Evolutionary conservation across 2,888 invertebrate species (phyloP).

Genomic region (Idaea straminata): DNA sequence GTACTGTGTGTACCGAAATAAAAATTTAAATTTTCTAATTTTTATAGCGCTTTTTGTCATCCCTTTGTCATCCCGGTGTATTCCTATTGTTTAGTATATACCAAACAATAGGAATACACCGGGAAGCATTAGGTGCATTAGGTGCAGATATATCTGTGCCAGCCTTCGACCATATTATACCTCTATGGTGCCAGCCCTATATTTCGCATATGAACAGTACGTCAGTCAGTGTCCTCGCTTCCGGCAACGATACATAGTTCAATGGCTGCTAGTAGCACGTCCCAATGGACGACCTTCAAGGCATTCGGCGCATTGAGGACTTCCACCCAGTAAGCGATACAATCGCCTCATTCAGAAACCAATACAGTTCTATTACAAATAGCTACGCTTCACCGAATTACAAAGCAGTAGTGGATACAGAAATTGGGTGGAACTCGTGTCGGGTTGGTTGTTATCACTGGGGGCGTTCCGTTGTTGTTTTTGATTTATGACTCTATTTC

Average conservation of each 20-base stretch:
- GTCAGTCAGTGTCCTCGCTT: constrained; percentile 71
- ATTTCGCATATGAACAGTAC: constrained; percentile 43
- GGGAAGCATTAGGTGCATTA: too few species aligned
- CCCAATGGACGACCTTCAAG: constrained; percentile 57
- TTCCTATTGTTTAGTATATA: too few species aligned
- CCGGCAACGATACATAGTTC: constrained; percentile 70
- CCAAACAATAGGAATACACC: too few species aligned
- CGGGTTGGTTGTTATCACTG: constrained; percentile 6
- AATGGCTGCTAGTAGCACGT: constrained; percentile 60
- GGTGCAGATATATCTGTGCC: too few species aligned
- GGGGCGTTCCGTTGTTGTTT: constrained; percentile 19
- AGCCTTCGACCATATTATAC: background rate
- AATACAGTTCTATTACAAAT: constrained; percentile 22
- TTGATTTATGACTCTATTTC: constrained; percentile 22
- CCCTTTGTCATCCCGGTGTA: too few species aligned
- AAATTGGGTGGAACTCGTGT: constrained; percentile 5
- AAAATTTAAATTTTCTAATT: too few species aligned
- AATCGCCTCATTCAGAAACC: constrained; percentile 19
- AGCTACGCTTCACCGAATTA: background rate
- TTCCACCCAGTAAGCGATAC: constrained; percentile 18
- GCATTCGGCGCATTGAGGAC: constrained; percentile 39
- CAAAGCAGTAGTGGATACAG: constrained; percentile 23
- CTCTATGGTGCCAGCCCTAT: constrained; percentile 42
- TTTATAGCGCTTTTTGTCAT: too few species aligned
- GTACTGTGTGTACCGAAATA: too few species aligned